Conservation (phyloP, 2,888 invertebrate species). For the Epirrhoe alternata region DNA sequence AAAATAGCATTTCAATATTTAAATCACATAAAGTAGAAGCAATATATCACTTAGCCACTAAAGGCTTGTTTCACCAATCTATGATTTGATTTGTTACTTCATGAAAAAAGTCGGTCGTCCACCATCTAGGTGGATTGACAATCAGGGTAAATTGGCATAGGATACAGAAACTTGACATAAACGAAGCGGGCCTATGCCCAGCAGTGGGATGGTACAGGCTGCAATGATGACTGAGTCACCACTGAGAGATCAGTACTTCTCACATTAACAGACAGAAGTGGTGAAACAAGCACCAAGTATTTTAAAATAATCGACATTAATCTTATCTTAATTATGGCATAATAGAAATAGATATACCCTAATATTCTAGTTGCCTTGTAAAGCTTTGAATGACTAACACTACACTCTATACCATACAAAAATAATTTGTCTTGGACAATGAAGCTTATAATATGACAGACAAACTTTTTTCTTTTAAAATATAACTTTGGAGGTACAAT, state of each 20-base stretch:
- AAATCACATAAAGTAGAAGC: background rate
- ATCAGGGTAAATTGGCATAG: no score
- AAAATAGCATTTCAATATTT: constrained; percentile 1
- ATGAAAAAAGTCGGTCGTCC: no score
- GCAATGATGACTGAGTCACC: no score
- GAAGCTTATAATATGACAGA: constrained; percentile 69
- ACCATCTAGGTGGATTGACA: no score
- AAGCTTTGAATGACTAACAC: constrained; percentile 73
- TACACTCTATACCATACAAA: constrained; percentile 71
- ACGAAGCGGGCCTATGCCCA: no score
- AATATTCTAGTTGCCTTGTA: constrained; percentile 72
- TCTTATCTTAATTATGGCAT: constrained; percentile 55
- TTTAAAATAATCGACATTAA: constrained; percentile 29
- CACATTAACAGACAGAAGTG: no score
- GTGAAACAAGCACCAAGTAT: background rate
- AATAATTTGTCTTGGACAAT: constrained; percentile 82
- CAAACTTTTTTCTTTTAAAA: constrained; percentile 70
- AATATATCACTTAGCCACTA: background rate
- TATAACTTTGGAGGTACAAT: constrained; percentile 84
- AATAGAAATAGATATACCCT: constrained; percentile 46
- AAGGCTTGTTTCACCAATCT: no score
- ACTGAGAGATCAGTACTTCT: no score
- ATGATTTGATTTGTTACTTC: no score
- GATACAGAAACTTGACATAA: no score
- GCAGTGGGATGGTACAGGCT: no score